Evolutionary conservation across 2,113 vertebrate species (phyloP), one percentile per base, ranked within the genome.

Genomic region (Smithornis capensis): DNA sequence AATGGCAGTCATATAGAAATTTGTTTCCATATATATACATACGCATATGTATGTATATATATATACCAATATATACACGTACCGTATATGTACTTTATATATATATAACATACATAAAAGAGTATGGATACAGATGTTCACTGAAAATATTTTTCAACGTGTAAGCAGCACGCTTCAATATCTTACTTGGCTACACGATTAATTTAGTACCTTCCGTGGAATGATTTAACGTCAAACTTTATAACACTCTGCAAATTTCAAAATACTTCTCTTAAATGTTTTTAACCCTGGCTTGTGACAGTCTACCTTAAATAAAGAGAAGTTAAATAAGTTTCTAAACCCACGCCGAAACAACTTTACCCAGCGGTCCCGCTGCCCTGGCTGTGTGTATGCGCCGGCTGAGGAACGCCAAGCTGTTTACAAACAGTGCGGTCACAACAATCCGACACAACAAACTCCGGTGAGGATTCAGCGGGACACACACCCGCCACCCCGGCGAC

Each of bases 1-100:
- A 28, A 3, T 1, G 4, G 10, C 24, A 82, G 23, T 28, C 10
- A 2, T 3, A 38, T 0, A 3, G 29, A 70, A 63, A 42, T 53
- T 59, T 49, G 5, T n/a, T 45, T 47, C 24, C 2, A 3, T 11
- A 18, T 17, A 40, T 19, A 28, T 24, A 47, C n/a, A 12, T 9
- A 24, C 10, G 15, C 3, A 23, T 5, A 11, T 21, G 4, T 11
- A 50, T 7, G 21, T 47, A 25, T 17, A 31, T 18, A 9, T 22
- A 37, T 31, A 38, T 22, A 33, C 31, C n/a, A n/a, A 3, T 11
- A 18, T 17, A 40, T 19, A 28, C 19, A 47, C n/a, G 12, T 9
- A 24, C 10, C n/a, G 15, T 3, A 23, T 5, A 11, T 21, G 4
- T 11, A 50, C 16, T 7, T 19, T 8, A 28, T 3, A 17, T 3